These are phyloP conservation scores for Ibycter americanus DNA, from an alignment of 2,797 vertebrate species.

Conservation along the genomic window DNA sequence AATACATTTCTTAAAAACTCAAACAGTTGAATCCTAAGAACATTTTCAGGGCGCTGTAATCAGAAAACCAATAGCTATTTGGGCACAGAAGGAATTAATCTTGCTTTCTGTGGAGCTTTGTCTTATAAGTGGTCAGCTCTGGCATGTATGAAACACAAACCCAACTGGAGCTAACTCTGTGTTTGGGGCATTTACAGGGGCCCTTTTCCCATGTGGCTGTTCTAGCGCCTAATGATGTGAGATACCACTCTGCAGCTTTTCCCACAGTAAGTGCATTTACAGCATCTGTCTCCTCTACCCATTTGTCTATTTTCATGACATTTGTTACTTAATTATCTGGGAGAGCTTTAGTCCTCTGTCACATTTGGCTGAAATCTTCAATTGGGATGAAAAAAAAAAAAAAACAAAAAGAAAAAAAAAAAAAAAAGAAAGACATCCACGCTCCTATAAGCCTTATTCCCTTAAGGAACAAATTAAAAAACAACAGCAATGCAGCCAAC, in stretches of 20 bases:
- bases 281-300: slow-evolving; percentile 29
- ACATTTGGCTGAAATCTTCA: slow-evolving; percentile 29
- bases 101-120: neutral
- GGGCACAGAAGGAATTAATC: slow-evolving; percentile 21
- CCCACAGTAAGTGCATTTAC: slow-evolving; percentile 40
- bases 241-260: slow-evolving; percentile 31
- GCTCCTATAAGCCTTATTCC: neutral
- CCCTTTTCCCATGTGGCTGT: neutral
- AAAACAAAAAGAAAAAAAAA: neutral
- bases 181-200: neutral
- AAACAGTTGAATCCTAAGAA: neutral
- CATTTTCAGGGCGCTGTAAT: neutral
- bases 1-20: neutral
- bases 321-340: slow-evolving; percentile 31
- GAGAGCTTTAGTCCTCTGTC: slow-evolving; percentile 14
- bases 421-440: neutral
- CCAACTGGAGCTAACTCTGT: neutral
- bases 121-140: neutral
- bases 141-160: neutral
- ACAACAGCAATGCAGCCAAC: fast-evolving
- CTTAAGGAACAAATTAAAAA: neutral
- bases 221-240: slow-evolving; percentile 14
- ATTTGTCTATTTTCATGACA: slow-evolving; percentile 28
- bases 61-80: neutral
- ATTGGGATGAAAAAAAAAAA: neutral